Evolutionary conservation across 2,113 vertebrate genomes (phyloP), one percentile per base, ranked within the genome.

Genomic region (Gobius niger): DNA sequence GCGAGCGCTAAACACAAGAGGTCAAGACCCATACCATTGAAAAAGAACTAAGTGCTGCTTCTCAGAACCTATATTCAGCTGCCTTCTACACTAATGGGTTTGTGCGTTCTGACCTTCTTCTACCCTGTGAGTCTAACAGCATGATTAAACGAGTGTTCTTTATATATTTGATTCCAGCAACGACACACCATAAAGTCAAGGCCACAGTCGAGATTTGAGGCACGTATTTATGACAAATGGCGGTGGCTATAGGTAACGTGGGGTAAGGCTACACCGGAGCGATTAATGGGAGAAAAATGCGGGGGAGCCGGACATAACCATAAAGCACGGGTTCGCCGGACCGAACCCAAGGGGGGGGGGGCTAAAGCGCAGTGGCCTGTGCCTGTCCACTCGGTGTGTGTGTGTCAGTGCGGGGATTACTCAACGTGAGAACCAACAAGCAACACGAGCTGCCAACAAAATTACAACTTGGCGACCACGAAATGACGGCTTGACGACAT

Each of bases 71-170:
- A 47, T 42, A 72, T 54, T 68, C 50, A 49, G 19, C 44, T 47
- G 14, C 60, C 46, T 67, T 68, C 73, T 57, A 68, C 19, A 70
- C 54, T 47, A 83, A 82, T 82, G 44, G 51, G 8, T 66, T 71
- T 60, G 44, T 59, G 44, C 47, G 67, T 47, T 24, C 66, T 73
- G 19, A 7, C 53, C 59, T 78, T 53, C 64, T 24, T 70, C 68
- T 19, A 83, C n/a, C 47, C 53, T 10, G 19, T 15, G 19, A 70
- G n/a, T 24, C 19, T 51, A 72, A 49, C 34, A 56, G 0, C 9
- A 44, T 57, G 9, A 75, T 63, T 53, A 40, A 72, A 65, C 65
- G 0, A 51, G 44, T 18, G 1, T 41, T 49, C 50, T 63, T 18
- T 69, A 24, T 63, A 47, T 34, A 44, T 68, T 63, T 15, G 52